phyloP scores from a whole-genome alignment of 2,797 vertebrate genomes.

The Semotilus atromaculatus region DNA sequence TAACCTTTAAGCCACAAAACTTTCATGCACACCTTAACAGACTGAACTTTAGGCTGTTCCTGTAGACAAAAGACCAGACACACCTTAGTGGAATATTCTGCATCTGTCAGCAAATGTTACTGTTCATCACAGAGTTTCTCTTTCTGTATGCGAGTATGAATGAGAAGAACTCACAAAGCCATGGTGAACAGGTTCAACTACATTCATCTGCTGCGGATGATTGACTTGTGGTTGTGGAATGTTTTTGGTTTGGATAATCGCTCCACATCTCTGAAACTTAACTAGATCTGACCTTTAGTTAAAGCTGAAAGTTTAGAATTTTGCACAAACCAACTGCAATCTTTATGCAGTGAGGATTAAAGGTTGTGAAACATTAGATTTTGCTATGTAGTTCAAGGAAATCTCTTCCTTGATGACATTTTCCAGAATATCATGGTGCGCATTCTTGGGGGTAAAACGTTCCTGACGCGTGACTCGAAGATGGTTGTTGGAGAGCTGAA shows the following conservation, averaged over 20 bases:
- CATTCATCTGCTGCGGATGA: slow-evolving; percentile 65
- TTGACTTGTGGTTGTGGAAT: neutral
- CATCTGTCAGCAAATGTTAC: neutral
- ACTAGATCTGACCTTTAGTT: neutral
- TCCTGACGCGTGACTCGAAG: slow-evolving; percentile 78
- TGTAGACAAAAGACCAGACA: slow-evolving; percentile 28
- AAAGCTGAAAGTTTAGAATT: neutral
- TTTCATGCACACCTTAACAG: slow-evolving; percentile 21
- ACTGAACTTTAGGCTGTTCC: slow-evolving; percentile 15
- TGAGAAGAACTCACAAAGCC: slow-evolving; percentile 53
- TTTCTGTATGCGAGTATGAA: slow-evolving; percentile 29
- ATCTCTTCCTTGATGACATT: neutral
- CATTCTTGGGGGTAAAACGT: slow-evolving; percentile 80
- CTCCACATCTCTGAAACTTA: neutral
- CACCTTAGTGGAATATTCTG: slow-evolving; percentile 30
- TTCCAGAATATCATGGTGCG: slow-evolving; percentile 84
- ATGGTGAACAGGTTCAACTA: slow-evolving; percentile 68
- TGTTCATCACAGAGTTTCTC: slow-evolving; percentile 1
- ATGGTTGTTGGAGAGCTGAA: slow-evolving; percentile 83
- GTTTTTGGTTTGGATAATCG: neutral
- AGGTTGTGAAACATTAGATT: neutral
- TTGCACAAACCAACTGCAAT: neutral
- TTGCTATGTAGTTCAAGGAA: neutral
- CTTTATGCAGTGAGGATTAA: neutral
- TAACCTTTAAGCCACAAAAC: neutral